These are phyloP conservation scores for Prunella himalayana DNA, from an alignment of 2,113 vertebrate species.

Conservation along the genomic window DNA sequence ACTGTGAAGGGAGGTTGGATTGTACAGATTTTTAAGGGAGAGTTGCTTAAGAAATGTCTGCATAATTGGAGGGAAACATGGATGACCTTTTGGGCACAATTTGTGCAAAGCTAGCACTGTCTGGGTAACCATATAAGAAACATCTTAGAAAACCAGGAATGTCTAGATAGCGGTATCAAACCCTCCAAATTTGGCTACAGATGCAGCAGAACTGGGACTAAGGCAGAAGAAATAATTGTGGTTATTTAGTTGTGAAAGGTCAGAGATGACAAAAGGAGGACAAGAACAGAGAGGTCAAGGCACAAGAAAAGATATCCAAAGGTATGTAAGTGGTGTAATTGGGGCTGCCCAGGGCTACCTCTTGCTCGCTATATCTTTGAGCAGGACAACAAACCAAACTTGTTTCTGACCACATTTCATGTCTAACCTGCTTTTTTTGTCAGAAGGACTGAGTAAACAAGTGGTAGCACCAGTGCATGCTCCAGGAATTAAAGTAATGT, in stretches of 20 bases:
- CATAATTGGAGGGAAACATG: not conserved
- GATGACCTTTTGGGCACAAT: not conserved
- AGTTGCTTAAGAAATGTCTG: not conserved
- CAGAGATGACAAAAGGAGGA: not conserved
- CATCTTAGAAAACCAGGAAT: not conserved
- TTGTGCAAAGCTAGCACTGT: not conserved
- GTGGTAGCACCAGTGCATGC: rapidly evolving
- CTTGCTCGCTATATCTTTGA: not conserved
- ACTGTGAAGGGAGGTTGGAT: not conserved
- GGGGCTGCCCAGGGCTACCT: rapidly evolving
- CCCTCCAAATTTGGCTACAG: not conserved
- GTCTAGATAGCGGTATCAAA: not conserved
- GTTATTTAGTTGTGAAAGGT: not conserved
- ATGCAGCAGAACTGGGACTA: not conserved
- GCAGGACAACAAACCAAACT: not conserved
- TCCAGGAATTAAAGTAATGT: not conserved
- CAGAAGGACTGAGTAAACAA: not conserved
- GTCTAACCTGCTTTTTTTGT: not conserved
- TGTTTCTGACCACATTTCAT: not conserved
- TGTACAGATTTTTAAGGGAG: not conserved
- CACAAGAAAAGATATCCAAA: not conserved
- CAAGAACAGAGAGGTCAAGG: not conserved
- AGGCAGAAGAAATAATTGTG: not conserved
- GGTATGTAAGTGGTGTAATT: not conserved
- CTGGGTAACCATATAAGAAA: not conserved